Conservation (phyloP, 2,888 invertebrate genomes). For the Apamea epomidion region DNA sequence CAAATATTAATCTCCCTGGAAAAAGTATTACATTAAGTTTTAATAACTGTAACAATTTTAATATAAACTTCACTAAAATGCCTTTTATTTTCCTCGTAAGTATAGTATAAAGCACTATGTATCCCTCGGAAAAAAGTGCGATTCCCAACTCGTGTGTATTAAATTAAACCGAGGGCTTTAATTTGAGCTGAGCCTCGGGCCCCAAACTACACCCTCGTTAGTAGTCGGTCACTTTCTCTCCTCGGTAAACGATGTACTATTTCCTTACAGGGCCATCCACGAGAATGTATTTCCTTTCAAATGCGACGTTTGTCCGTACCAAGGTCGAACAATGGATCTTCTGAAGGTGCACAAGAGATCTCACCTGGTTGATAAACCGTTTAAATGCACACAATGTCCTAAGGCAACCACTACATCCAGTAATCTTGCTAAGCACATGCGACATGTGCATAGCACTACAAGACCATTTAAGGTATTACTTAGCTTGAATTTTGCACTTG, state of each 20-base stretch:
- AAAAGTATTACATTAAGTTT: too few species aligned
- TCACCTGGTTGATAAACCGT: constrained; percentile 84
- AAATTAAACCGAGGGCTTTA: not conserved
- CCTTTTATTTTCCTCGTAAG: too few species aligned
- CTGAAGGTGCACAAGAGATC: constrained; percentile 85
- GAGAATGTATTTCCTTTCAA: constrained; percentile 85
- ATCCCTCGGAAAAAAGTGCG: too few species aligned
- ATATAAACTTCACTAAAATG: too few species aligned
- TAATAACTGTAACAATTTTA: too few species aligned
- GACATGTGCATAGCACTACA: constrained; percentile 84
- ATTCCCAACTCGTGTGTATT: not conserved
- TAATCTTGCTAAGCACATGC: constrained; percentile 85
- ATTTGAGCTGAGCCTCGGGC: not conserved
- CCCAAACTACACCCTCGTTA: not conserved
- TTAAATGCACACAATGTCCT: constrained; percentile 83
- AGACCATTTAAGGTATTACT: constrained; percentile 82
- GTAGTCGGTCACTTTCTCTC: not conserved
- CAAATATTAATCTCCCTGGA: not conserved
- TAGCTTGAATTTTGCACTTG: too few species aligned
- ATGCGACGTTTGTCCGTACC: constrained; percentile 85
- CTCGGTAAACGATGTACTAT: not conserved
- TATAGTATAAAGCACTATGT: too few species aligned
- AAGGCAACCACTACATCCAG: constrained; percentile 85
- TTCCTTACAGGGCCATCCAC: constrained; percentile 77
- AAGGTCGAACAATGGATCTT: constrained; percentile 84